Evolutionary conservation across 2,113 vertebrate genomes (phyloP), one percentile per base, ranked within the genome.

Genomic region (Campylorhamphus procurvoides): DNA sequence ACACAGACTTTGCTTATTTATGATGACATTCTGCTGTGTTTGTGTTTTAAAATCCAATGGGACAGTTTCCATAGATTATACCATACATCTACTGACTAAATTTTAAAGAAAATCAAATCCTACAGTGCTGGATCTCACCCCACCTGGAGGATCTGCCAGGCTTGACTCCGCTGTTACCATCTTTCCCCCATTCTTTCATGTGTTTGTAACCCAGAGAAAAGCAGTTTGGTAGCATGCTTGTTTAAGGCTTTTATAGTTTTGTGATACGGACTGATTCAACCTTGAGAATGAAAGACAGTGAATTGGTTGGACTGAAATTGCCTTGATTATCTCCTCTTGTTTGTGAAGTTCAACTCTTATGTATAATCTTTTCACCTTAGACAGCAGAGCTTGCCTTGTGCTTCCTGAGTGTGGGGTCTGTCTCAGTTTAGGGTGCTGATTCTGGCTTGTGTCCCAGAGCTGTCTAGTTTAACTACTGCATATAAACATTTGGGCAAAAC

Each of bases 1-100:
- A 98, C 97, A 97, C 98, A 98, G 98, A 98, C 96, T 97, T 97
- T 98, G 94, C 97, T 98, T 97, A 97, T 94, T 94, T 96, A 92
- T 94, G 92, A 96, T 96, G 95, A 96, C 93, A 86, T 97, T 97
- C 96, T 97, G 97, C 97, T 97, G 96, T 97, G 97, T 97, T 96
- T 97, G 93, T 98, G 96, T 98, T 98, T 97, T 94, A 94, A 96
- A 97, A 96, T 96, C 94, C 84, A 91, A 39, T 87, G 97, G 96
- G 90, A 96, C 94, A 92, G 94, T 93, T 95, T 94, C 79, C 39
- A 17, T 94, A 96, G 94, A 39, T 92, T 84, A 44, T 87, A 80
- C 84, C 39, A 31, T 80, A 75, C 53, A 8, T 52, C 50, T 82
- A 87, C 89, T 94, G 76, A 83, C 94, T 96, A 82, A 92, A 87